phyloP scores from a whole-genome alignment of 1,140 invertebrate species.

The Orchesella cincta region DNA sequence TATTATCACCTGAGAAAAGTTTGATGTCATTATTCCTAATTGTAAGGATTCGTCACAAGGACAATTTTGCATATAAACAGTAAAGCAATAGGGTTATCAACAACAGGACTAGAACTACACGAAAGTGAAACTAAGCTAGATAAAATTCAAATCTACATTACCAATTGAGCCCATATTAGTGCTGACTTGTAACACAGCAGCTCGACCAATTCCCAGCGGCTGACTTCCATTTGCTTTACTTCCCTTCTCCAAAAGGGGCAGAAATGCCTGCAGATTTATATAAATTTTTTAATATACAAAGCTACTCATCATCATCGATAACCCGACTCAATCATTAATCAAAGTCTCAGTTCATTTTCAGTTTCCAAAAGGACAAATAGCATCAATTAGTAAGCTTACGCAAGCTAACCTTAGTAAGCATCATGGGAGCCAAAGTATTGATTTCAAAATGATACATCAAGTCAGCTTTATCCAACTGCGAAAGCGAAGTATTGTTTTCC shows the following conservation, averaged over 20 bases:
- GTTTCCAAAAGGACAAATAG: background rate
- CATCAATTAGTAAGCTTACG: background rate
- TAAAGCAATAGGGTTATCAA: no score
- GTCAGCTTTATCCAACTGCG: background rate
- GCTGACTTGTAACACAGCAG: background rate
- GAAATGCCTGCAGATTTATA: slow-evolving; percentile 6
- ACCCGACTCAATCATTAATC: background rate
- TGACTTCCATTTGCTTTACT: background rate
- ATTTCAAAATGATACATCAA: slow-evolving; percentile 18
- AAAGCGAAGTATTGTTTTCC: background rate
- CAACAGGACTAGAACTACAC: no score
- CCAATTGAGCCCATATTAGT: background rate
- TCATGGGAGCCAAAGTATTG: slow-evolving; percentile 6
- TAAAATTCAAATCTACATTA: no score
- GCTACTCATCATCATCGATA: background rate
- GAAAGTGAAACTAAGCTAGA: no score
- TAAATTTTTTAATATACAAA: background rate
- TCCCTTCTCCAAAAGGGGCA: slow-evolving; percentile 17
- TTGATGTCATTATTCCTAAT: no score
- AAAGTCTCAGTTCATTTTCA: background rate
- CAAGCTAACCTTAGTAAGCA: slow-evolving; percentile 1
- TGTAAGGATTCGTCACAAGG: no score
- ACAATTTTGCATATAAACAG: no score
- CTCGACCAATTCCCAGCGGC: background rate
- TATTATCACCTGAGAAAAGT: no score